Percentiles rank a stretch among this genome's conserved stretches.
Evolutionary conservation across 1,140 invertebrate species (phyloP).

Genomic region (Drosophila lini): DNA sequence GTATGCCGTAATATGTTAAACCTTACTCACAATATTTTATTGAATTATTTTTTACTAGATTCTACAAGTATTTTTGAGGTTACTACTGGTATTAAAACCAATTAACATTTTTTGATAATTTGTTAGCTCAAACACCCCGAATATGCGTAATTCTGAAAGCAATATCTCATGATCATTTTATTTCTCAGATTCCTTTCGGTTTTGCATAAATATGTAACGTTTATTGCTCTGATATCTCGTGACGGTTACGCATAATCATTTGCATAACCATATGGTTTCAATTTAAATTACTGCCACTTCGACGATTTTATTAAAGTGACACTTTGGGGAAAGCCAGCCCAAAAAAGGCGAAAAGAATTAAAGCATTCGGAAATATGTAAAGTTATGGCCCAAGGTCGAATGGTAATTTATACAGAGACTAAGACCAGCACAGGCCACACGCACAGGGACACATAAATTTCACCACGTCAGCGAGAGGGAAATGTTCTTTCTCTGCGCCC

Average conservation of each 20-base stretch:
- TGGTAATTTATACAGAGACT: conserved; percentile 71
- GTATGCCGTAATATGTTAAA: not conserved
- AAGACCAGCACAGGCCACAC: conserved; percentile 26
- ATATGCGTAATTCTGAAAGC: not conserved
- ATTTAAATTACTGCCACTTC: conserved; percentile 20
- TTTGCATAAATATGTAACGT: not conserved
- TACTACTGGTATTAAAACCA: too few species aligned
- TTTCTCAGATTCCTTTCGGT: not conserved
- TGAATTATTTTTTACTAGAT: not conserved
- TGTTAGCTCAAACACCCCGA: not conserved
- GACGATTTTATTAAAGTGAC: conserved; percentile 27
- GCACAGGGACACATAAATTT: conserved; percentile 23
- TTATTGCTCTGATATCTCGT: conserved; percentile 2
- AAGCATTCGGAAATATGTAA: conserved; percentile 66
- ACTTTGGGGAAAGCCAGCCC: not conserved
- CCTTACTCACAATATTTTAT: not conserved
- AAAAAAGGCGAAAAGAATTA: conserved; percentile 49
- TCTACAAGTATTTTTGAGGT: not conserved
- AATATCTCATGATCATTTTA: not conserved
- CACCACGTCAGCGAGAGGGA: conserved; percentile 18
- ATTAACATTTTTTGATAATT: too few species aligned
- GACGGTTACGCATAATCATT: conserved; percentile 11
- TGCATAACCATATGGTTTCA: conserved; percentile 28
- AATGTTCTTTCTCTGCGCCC: not conserved
- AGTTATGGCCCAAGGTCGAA: conserved; percentile 69